Evolutionary conservation across 2,888 invertebrate species (phyloP).

Genomic region (Merodon equestris): DNA sequence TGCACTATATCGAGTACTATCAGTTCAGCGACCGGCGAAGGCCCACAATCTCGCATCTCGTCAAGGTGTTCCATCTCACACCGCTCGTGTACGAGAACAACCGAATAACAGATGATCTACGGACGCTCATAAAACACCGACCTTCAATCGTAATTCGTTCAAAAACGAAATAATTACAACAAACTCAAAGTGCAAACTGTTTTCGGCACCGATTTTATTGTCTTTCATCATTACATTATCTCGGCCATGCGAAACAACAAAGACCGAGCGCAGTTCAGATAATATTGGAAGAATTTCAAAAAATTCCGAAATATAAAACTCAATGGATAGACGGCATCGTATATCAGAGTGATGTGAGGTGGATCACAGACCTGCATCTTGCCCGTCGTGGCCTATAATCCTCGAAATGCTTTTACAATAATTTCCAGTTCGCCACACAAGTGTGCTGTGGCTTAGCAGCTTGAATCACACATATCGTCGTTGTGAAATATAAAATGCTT

Average conservation of each 20-base stretch:
- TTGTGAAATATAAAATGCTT: too few species aligned
- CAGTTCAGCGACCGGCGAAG: conserved; percentile 37
- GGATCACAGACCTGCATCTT: not conserved
- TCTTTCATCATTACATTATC: too few species aligned
- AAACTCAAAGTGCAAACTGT: not conserved
- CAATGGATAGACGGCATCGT: too few species aligned
- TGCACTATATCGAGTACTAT: not conserved
- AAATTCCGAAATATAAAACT: conserved; percentile 39
- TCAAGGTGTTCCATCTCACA: conserved; percentile 22
- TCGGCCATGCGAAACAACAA: too few species aligned
- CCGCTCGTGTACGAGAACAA: not conserved
- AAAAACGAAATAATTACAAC: conserved; percentile 10
- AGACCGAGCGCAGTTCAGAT: conserved; percentile 4
- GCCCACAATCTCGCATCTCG: not conserved
- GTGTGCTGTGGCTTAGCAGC: not conserved
- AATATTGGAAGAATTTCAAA: conserved; percentile 48
- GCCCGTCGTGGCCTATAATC: conserved; percentile 48
- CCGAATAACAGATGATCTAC: not conserved
- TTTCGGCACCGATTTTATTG: conserved; percentile 5
- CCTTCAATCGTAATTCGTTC: conserved; percentile 21
- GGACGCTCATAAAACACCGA: conserved; percentile 19
- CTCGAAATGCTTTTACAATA: conserved; percentile 54
- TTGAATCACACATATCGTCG: too few species aligned
- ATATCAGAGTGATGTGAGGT: too few species aligned
- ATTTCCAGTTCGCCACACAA: conserved; percentile 1